Conservation (phyloP, 2,888 invertebrate genomes). For the Halictus quadricinctus region DNA sequence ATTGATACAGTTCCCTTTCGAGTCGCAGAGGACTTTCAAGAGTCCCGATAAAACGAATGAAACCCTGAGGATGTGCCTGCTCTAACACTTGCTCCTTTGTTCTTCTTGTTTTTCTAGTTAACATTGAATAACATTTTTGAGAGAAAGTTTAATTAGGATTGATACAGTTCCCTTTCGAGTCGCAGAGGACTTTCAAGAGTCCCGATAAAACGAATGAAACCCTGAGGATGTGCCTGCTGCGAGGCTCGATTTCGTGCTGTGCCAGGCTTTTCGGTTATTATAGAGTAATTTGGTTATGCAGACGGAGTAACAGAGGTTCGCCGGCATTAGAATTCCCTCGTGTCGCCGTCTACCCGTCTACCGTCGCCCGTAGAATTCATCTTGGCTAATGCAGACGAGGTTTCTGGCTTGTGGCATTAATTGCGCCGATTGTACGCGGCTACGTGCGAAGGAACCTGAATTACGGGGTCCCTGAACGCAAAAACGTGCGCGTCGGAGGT, state of each 20-base stretch:
- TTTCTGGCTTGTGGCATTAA: slow-evolving; percentile 51
- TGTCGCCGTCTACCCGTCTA: not conserved
- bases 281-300: not conserved
- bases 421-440: slow-evolving; percentile 60
- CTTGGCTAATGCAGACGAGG: slow-evolving; percentile 22
- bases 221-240: not conserved
- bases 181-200: not conserved
- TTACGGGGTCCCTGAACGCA: slow-evolving; percentile 66
- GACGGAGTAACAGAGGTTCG: slow-evolving; percentile 4
- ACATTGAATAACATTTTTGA: no score
- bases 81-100: no score
- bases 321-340: not conserved
- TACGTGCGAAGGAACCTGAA: slow-evolving; percentile 70
- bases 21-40: not conserved
- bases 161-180: not conserved
- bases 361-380: slow-evolving; percentile 7
- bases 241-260: not conserved
- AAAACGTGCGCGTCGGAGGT: slow-evolving; percentile 60
- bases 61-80: not conserved
- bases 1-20: not conserved
- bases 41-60: not conserved
- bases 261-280: not conserved
- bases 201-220: not conserved
- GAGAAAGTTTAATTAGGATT: not conserved
- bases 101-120: not conserved